phyloP scores from a whole-genome alignment of 30 jellyfish, hydroid and myxozoan species.

The Cassiopea xamachana region DNA sequence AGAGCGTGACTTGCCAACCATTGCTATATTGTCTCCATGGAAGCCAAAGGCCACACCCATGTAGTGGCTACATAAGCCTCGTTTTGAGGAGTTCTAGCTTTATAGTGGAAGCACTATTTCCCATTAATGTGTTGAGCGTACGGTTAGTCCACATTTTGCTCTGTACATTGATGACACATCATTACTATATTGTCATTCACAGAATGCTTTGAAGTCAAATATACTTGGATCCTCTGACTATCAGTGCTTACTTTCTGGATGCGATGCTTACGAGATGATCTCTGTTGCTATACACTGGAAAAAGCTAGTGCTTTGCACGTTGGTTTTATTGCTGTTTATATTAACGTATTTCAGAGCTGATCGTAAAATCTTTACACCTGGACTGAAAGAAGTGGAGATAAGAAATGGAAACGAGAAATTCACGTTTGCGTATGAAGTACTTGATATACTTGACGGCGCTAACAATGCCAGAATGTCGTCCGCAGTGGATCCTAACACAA shows the following conservation, averaged over 20 bases:
- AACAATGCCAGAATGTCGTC: constrained; percentile 63
- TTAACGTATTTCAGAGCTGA: background rate
- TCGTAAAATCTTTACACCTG: constrained; percentile 1
- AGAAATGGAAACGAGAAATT: constrained; percentile 24
- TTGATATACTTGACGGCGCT: constrained; percentile 3
- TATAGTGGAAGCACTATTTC: no score
- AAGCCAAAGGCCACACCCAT: no score
- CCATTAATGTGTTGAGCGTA: no score
- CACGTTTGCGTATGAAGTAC: constrained; percentile 20
- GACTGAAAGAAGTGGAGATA: constrained; percentile 25
- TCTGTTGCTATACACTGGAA: background rate
- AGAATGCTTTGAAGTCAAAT: background rate
- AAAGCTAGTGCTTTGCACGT: background rate
- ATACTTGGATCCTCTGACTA: background rate
- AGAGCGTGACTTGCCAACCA: no score
- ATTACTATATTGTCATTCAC: no score
- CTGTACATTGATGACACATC: no score
- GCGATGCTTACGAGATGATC: background rate
- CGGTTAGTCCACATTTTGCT: no score
- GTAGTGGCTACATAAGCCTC: no score
- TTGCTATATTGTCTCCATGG: no score
- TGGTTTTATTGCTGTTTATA: background rate
- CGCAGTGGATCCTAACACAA: constrained; percentile 60
- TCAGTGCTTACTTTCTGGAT: background rate
- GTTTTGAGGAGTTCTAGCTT: no score